Conservation (phyloP, 2,797 vertebrate genomes). For the Gymnothorax reevesii region DNA sequence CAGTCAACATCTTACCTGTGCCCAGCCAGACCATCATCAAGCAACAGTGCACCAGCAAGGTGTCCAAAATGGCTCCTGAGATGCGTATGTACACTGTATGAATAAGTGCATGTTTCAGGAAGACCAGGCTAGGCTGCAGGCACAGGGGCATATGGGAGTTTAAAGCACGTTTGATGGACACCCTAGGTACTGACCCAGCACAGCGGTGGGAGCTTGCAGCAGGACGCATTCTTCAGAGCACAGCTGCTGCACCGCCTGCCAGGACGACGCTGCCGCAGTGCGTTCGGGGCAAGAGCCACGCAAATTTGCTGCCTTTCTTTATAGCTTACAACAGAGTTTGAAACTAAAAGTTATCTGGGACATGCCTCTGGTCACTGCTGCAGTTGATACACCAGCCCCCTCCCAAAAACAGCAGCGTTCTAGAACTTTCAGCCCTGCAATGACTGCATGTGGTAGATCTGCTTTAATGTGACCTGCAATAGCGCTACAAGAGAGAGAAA, state of each 20-base stretch:
- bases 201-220: neutral
- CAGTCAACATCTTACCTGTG: neutral
- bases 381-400: neutral
- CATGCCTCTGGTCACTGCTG: neutral
- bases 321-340: neutral
- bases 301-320: neutral
- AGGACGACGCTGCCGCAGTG: neutral
- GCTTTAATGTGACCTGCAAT: neutral
- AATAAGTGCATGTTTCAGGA: neutral
- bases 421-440: neutral
- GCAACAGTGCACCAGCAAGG: neutral
- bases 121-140: neutral
- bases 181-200: neutral
- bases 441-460: neutral
- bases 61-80: no score
- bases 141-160: neutral
- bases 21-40: neutral
- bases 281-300: neutral
- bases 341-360: slow-evolving; percentile 18
- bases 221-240: neutral
- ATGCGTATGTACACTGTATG: neutral
- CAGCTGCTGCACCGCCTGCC: neutral
- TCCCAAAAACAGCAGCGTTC: neutral
- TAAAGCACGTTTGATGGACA: slow-evolving; percentile 9
- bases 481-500: neutral